These are phyloP conservation scores for Scaptomyza cyrtandrae DNA, from an alignment of 2,888 invertebrate genomes.

Conservation along the genomic window DNA sequence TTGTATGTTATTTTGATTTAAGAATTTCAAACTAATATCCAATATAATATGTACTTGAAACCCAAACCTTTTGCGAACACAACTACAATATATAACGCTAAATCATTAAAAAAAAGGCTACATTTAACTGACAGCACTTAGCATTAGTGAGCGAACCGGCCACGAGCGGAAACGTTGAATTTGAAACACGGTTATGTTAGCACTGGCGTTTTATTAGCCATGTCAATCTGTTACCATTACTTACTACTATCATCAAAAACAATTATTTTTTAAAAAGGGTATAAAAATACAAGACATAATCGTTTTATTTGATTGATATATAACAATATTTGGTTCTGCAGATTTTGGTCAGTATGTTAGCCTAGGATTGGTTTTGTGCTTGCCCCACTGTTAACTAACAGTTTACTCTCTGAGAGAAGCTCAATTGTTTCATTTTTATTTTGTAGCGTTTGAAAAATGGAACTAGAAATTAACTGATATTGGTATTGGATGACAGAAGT, in stretches of 20 bases:
- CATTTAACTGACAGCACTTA: conserved; percentile 16
- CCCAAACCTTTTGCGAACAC: too few relatives aligned
- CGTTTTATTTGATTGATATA: too few relatives aligned
- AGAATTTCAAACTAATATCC: not conserved
- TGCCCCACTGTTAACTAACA: conserved; percentile 24
- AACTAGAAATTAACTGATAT: not conserved
- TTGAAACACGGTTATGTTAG: conserved; percentile 15
- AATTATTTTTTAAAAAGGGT: not conserved
- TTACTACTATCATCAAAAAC: not conserved
- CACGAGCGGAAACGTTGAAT: conserved; percentile 10
- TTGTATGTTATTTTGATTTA: not conserved
- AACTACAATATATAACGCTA: too few relatives aligned
- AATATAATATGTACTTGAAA: too few relatives aligned
- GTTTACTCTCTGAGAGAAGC: conserved; percentile 24
- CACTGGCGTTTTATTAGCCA: conserved; percentile 13
- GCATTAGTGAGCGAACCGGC: conserved; percentile 5
- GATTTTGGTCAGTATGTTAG: not conserved
- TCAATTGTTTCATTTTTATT: conserved; percentile 51
- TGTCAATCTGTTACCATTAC: too few relatives aligned
- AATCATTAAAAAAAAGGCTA: conserved; percentile 12
- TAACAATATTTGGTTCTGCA: too few relatives aligned
- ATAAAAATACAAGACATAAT: too few relatives aligned
- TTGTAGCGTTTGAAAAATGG: conserved; percentile 18
- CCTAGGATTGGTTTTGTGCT: not conserved
- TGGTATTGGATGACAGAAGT: not conserved